A percentile compares a stretch with the other conserved stretches of the same genome.
Conservation (phyloP, 2,113 vertebrate genomes). For the Campylomormyrus tamandua region DNA sequence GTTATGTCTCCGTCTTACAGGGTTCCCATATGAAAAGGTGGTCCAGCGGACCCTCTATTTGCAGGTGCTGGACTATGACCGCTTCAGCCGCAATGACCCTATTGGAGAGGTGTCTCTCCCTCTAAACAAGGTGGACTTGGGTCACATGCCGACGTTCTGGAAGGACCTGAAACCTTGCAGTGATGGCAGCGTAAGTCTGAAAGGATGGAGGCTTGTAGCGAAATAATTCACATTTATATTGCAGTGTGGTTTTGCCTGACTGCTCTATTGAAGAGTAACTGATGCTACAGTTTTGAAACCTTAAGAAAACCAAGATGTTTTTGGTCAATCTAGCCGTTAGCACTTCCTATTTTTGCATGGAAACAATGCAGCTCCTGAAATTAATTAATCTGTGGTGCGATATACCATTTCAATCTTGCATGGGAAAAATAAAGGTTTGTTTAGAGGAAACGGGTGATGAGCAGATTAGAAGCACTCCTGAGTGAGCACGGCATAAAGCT, state of each 20-base stretch:
- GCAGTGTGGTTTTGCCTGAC: neutral
- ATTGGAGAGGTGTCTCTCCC: constrained; percentile 96
- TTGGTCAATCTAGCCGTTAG: neutral
- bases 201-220: neutral
- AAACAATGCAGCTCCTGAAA: neutral
- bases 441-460: neutral
- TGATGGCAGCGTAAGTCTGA: constrained; percentile 88
- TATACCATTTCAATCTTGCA: neutral
- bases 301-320: neutral
- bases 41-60: constrained; percentile 93
- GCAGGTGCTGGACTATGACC: constrained; percentile 88
- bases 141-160: constrained; percentile 98
- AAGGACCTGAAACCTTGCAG: constrained; percentile 98
- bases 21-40: constrained; percentile 96
- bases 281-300: neutral
- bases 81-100: constrained; percentile 95
- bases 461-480: neutral
- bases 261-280: neutral
- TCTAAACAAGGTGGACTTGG: constrained; percentile 93
- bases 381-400: neutral
- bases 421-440: neutral
- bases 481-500: neutral
- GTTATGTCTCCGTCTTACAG: constrained; percentile 45
- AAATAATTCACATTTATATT: neutral
- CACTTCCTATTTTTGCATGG: neutral